Evolutionary conservation across 2,113 vertebrate species (phyloP), one percentile per base, ranked within the genome.

Genomic region (Ctenomys sociabilis): DNA sequence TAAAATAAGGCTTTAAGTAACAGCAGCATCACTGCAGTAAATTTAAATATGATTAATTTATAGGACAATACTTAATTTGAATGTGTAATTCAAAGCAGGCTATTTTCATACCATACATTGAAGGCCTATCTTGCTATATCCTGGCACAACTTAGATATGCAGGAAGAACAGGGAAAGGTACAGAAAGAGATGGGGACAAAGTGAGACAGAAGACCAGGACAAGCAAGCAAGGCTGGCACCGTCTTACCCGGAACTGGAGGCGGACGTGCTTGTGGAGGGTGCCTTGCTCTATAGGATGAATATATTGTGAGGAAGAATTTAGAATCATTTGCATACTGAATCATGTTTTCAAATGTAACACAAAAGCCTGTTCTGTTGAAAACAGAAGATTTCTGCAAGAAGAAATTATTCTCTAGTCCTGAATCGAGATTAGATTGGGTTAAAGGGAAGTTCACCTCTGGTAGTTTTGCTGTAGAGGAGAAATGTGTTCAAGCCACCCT

Each of bases 391-490:
- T 72, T 84, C 85, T 93, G 21, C 91, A 35, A 72, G 87, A 93
- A 92, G 77, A 87, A n/a, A 28, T n/a, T 90, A 68, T 81, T 96
- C 59, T 94, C 30, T 73, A 85, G 82, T 91, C 93, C 85, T 90
- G 85, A 95, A 94, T 95, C 87, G 88, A 63, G 49, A 82, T 82
- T 97, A 91, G 77, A 88, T 92, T 88, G 92, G 73, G 85, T 92
- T 96, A 92, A 92, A 94, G 87, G 37, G 93, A 95, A 96, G 85
- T 90, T 96, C 92, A 96, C 85, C 72, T 91, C 72, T 75, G 57
- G 72, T 64, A 88, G 77, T 96, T 92, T 97, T 97, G 87, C 93
- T 96, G 90, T 88, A 96, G 96, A 96, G 90, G 95, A 96, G 93
- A 95, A 97, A 66, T 95, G 66, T 88, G 92, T 94, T 95, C 92